A percentile compares a stretch with the other conserved stretches of the same genome.
phyloP scores from a whole-genome alignment of 2,797 vertebrate species.

The Chromobotia macracanthus region DNA sequence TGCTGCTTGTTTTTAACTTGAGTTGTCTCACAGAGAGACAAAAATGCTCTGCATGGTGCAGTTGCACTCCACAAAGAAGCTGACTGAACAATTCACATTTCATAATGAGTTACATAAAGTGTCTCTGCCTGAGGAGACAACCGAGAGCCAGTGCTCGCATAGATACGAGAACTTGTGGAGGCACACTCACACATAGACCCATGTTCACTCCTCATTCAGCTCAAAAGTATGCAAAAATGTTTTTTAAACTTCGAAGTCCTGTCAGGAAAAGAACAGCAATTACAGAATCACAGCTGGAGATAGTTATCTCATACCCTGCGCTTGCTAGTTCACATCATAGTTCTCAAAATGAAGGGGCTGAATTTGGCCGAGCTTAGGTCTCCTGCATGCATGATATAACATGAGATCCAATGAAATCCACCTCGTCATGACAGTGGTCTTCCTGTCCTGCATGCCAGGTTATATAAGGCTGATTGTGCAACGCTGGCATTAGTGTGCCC shows the following conservation, averaged over 20 bases:
- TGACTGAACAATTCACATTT: slow-evolving; percentile 42
- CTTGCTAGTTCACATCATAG: slow-evolving; percentile 12
- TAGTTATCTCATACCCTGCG: neutral
- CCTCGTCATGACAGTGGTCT: slow-evolving; percentile 35
- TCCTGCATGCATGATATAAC: slow-evolving; percentile 29
- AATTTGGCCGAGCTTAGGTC: slow-evolving; percentile 25
- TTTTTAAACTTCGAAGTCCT: slow-evolving; percentile 7
- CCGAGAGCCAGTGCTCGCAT: slow-evolving; percentile 23
- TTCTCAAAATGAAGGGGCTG: slow-evolving; percentile 20
- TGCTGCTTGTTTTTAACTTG: slow-evolving; percentile 16
- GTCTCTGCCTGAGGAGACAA: slow-evolving; percentile 20
- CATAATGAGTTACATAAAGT: slow-evolving; percentile 53
- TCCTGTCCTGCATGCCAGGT: slow-evolving; percentile 42
- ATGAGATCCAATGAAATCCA: slow-evolving; percentile 19
- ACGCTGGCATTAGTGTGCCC: slow-evolving; percentile 34
- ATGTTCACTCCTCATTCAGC: neutral
- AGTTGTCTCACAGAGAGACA: slow-evolving; percentile 9
- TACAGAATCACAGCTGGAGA: slow-evolving; percentile 15
- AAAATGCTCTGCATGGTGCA: slow-evolving; percentile 25
- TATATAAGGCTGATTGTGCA: slow-evolving; percentile 53
- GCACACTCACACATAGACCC: neutral
- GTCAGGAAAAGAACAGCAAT: neutral
- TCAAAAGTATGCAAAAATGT: neutral
- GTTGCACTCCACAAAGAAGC: slow-evolving; percentile 12
- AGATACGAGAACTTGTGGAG: slow-evolving; percentile 7